Conservation (phyloP, 1,140 invertebrate genomes). For the Leptopilina clavipes region DNA sequence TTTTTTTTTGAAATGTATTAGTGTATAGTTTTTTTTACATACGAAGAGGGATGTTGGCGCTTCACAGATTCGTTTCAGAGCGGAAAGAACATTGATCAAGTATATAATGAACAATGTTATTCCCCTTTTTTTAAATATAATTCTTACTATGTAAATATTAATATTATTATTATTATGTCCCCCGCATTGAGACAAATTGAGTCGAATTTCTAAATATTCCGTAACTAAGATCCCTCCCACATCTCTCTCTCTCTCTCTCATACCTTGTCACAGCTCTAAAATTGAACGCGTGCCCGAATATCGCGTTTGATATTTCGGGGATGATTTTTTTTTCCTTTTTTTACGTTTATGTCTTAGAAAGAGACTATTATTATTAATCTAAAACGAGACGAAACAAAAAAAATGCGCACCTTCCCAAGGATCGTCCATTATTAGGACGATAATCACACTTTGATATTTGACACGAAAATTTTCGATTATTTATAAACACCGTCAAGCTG, state of each 20-base stretch:
- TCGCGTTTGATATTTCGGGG: constrained; percentile 7
- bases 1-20: constrained; percentile 55
- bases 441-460: constrained; percentile 34
- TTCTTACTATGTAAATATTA: neutral
- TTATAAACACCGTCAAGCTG: constrained; percentile 15
- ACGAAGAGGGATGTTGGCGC: constrained; percentile 60
- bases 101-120: constrained; percentile 43
- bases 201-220: constrained; percentile 41
- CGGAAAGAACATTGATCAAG: constrained; percentile 59
- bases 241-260: constrained; percentile 38
- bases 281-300: constrained; percentile 44
- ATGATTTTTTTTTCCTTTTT: constrained; percentile 9
- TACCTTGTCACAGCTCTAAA: constrained; percentile 53
- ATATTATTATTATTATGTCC: constrained; percentile 36
- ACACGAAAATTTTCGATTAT: constrained; percentile 35
- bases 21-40: constrained; percentile 51
- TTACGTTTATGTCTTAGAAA: constrained; percentile 22
- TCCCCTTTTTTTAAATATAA: constrained; percentile 3
- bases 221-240: constrained; percentile 39
- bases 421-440: neutral
- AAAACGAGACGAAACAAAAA: neutral
- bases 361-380: neutral
- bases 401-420: constrained; percentile 34
- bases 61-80: constrained; percentile 65
- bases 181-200: constrained; percentile 38